A percentile compares a stretch with the other conserved stretches of the same genome.
Conservation (phyloP, 2,888 invertebrate genomes). For the Dorcus parallelipipedus region DNA sequence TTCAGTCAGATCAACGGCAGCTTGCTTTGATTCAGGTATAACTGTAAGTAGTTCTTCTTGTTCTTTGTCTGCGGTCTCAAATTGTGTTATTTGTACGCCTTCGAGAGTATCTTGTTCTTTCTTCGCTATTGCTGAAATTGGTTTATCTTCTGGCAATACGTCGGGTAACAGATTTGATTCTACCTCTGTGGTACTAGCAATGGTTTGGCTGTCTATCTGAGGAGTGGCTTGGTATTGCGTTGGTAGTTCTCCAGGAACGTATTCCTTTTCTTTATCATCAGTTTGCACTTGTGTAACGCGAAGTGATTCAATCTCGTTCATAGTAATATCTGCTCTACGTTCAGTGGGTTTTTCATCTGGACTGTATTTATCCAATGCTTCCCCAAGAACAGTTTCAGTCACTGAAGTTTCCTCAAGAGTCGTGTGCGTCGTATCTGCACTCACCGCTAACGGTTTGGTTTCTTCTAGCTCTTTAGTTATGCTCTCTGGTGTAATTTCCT, state of each 20-base stretch:
- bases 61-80: conserved; percentile 52
- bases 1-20: conserved; percentile 39
- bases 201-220: conserved; percentile 49
- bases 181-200: conserved; percentile 51
- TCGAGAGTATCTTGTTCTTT: conserved; percentile 52
- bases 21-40: conserved; percentile 41
- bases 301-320: conserved; percentile 41
- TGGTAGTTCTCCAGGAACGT: conserved; percentile 41
- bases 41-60: conserved; percentile 36
- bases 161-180: conserved; percentile 47
- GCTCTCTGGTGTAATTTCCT: conserved; percentile 48
- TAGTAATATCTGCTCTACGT: conserved; percentile 10
- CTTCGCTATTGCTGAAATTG: conserved; percentile 49
- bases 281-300: conserved; percentile 51
- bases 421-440: conserved; percentile 46
- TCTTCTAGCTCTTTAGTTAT: conserved; percentile 36
- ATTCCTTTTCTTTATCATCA: conserved; percentile 52
- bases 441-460: conserved; percentile 34
- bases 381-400: conserved; percentile 54
- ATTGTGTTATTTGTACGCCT: conserved; percentile 56
- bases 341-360: conserved; percentile 39
- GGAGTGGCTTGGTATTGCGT: conserved; percentile 47
- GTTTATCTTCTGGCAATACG: conserved; percentile 36
- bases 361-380: conserved; percentile 52
- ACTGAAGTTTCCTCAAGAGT: conserved; percentile 47